phyloP scores from a whole-genome alignment of 2,797 vertebrate species.

The Xenopus petersii region DNA sequence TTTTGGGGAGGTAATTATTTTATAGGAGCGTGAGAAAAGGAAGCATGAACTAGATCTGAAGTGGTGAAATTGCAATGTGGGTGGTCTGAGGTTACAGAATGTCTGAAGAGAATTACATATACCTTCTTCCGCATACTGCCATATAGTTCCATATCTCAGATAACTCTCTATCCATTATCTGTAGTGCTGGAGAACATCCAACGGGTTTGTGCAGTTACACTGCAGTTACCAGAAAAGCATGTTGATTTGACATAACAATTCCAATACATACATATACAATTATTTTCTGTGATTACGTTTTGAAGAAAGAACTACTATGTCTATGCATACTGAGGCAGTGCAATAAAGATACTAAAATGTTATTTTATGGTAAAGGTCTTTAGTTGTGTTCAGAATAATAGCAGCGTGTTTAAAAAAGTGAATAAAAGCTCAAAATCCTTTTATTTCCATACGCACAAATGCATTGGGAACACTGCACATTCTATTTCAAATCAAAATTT shows the following conservation, averaged over 20 bases:
- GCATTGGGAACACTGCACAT: too few species aligned
- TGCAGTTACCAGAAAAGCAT: constrained; percentile 67
- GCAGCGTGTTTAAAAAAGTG: too few species aligned
- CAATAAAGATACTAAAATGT: not conserved
- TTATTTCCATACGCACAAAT: too few species aligned
- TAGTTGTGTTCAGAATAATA: too few species aligned
- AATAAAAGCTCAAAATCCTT: too few species aligned
- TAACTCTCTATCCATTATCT: constrained; percentile 68
- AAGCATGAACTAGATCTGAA: not conserved
- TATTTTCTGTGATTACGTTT: constrained; percentile 32
- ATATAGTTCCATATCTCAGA: constrained; percentile 63
- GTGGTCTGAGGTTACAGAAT: constrained; percentile 66
- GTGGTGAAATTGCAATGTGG: constrained; percentile 60
- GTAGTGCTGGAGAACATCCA: constrained; percentile 61
- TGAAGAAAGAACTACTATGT: too few species aligned
- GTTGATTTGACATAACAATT: constrained; percentile 62
- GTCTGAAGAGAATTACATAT: constrained; percentile 55
- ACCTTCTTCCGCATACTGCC: constrained; percentile 50
- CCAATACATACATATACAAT: constrained; percentile 36
- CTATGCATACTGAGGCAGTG: too few species aligned
- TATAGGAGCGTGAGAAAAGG: constrained; percentile 24
- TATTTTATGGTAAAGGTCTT: too few species aligned
- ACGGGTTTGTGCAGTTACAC: constrained; percentile 63
- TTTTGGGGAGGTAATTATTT: constrained; percentile 34
- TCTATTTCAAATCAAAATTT: too few species aligned